Evolutionary conservation across 2,113 vertebrate species (phyloP).

Genomic region (Mormoops blainvillei): DNA sequence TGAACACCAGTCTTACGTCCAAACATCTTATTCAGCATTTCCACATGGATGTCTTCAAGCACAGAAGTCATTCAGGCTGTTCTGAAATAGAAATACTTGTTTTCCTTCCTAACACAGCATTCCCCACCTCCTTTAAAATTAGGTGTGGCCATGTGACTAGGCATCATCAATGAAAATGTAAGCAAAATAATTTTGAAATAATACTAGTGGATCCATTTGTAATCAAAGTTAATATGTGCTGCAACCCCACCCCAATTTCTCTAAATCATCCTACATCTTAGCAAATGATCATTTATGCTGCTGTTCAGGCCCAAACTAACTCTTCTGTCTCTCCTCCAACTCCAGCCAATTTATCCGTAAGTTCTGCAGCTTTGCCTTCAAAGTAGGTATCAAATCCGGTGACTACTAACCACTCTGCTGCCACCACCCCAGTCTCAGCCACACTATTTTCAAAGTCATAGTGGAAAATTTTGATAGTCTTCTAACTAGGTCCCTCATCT

Average conservation of each 20-base stretch:
- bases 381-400: neutral
- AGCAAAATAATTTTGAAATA: conserved; percentile 8
- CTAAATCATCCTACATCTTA: neutral
- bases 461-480: neutral
- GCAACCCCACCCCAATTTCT: neutral
- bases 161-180: neutral
- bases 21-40: neutral
- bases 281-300: neutral
- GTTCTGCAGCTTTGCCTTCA: neutral
- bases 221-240: conserved; percentile 15
- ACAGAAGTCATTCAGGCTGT: neutral
- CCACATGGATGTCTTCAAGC: neutral
- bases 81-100: neutral
- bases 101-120: neutral
- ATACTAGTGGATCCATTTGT: neutral
- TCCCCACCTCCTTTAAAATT: neutral
- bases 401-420: neutral
- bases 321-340: neutral
- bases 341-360: neutral
- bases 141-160: neutral
- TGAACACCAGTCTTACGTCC: neutral
- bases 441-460: neutral
- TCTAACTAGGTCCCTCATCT: neutral
- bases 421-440: neutral
- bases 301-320: neutral